Conservation (phyloP, 2,113 vertebrate species). For the Tragelaphus buxtoni region DNA sequence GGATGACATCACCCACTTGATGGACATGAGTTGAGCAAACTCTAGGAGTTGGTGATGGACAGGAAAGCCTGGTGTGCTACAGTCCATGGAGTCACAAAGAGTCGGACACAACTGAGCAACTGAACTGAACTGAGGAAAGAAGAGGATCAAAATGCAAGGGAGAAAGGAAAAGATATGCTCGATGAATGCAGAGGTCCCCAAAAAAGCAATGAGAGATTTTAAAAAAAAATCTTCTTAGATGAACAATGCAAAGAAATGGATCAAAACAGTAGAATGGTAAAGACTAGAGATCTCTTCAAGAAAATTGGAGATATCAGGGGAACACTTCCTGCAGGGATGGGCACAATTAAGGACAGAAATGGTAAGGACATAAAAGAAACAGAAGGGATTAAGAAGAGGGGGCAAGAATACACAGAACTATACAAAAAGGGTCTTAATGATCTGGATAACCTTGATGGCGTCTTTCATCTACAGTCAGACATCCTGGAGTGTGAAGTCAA, state of each 20-base stretch:
- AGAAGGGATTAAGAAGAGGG: background rate
- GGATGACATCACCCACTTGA: background rate
- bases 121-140: background rate
- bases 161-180: background rate
- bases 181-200: background rate
- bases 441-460: background rate
- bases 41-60: background rate
- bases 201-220: background rate
- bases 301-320: background rate
- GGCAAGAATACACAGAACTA: background rate
- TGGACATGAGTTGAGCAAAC: background rate
- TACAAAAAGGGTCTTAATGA: background rate
- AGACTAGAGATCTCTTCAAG: background rate
- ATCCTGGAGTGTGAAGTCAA: background rate
- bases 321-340: background rate
- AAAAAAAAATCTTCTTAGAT: background rate
- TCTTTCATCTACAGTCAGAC: background rate
- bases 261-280: background rate
- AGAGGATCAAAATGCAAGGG: background rate
- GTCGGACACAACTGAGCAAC: background rate
- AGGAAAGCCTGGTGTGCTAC: background rate
- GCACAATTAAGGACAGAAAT: background rate
- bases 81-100: background rate
- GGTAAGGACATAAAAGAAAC: background rate
- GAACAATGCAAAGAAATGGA: background rate